Conservation (phyloP, 1,140 invertebrate genomes). For the Schlechtendalia chinensis region DNA sequence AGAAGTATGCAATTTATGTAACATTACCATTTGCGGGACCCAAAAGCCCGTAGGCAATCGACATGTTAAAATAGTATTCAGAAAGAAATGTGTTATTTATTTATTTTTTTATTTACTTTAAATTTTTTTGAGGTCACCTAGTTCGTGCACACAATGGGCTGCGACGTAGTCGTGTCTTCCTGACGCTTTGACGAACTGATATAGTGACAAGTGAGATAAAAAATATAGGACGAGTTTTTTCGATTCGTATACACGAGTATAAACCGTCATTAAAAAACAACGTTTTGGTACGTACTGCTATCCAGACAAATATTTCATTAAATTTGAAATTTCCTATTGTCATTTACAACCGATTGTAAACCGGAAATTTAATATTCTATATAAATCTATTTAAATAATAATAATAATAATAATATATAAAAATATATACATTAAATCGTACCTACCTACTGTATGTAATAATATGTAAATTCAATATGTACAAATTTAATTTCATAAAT, state of each 20-base stretch:
- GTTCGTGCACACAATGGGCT: conserved; percentile 12
- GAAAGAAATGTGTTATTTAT: conserved; percentile 8
- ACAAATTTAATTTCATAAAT: too few relatives aligned
- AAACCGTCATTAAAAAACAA: background rate
- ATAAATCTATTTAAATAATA: too few relatives aligned
- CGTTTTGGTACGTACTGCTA: background rate
- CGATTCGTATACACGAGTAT: background rate
- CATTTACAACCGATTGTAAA: too few relatives aligned
- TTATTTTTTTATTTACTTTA: conserved; percentile 27
- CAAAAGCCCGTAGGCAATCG: conserved; percentile 19
- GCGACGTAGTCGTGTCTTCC: conserved; percentile 15
- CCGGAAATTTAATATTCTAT: too few relatives aligned
- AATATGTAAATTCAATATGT: too few relatives aligned
- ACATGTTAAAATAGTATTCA: conserved; percentile 18
- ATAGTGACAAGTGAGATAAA: conserved; percentile 10
- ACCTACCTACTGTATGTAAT: too few relatives aligned
- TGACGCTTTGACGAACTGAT: conserved; percentile 21
- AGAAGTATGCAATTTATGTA: conserved; percentile 38
- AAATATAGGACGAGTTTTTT: conserved; percentile 33
- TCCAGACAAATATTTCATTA: conserved; percentile 17
- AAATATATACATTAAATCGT: too few relatives aligned
- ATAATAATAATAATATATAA: too few relatives aligned
- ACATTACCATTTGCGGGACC: conserved; percentile 46
- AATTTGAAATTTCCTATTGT: background rate
- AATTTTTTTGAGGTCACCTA: conserved; percentile 38